A percentile compares a stretch with the other conserved stretches of the same genome.
Conservation (phyloP, 2,113 vertebrate species). For the Leptocoma aspasia region DNA sequence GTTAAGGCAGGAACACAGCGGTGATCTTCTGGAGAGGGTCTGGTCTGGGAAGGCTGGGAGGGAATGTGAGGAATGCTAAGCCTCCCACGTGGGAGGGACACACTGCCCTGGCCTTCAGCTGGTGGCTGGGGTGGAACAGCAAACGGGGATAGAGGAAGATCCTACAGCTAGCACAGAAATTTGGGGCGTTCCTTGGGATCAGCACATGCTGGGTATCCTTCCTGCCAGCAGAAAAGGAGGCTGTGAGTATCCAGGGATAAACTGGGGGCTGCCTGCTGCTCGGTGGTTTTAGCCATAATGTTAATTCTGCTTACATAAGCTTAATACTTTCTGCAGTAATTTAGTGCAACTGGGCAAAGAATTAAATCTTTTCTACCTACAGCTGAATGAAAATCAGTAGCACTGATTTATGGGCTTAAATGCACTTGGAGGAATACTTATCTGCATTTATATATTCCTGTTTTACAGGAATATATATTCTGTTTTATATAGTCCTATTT, state of each 20-base stretch:
- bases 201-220: not conserved
- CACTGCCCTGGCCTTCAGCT: not conserved
- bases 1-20: not conserved
- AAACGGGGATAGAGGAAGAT: accelerated
- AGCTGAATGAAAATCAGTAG: not conserved
- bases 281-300: accelerated
- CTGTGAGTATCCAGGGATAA: conserved; percentile 16
- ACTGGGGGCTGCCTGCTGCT: not conserved
- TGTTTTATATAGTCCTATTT: not conserved
- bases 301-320: conserved; percentile 32
- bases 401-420: not conserved
- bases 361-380: not conserved
- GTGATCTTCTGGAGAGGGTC: not conserved
- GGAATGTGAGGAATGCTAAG: conserved; percentile 49
- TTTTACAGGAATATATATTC: not conserved
- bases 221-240: not conserved
- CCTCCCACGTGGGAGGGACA: not conserved
- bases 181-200: not conserved
- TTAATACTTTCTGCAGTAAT: conserved; percentile 2
- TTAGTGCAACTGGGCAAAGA: not conserved
- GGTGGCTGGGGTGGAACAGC: not conserved
- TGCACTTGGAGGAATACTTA: not conserved
- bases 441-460: not conserved
- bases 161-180: not conserved
- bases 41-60: not conserved